Percentiles rank a stretch among this genome's conserved stretches.
These are phyloP conservation scores for Cephus pulcher DNA, from an alignment of 2,888 invertebrate genomes.

Conservation along the genomic window DNA sequence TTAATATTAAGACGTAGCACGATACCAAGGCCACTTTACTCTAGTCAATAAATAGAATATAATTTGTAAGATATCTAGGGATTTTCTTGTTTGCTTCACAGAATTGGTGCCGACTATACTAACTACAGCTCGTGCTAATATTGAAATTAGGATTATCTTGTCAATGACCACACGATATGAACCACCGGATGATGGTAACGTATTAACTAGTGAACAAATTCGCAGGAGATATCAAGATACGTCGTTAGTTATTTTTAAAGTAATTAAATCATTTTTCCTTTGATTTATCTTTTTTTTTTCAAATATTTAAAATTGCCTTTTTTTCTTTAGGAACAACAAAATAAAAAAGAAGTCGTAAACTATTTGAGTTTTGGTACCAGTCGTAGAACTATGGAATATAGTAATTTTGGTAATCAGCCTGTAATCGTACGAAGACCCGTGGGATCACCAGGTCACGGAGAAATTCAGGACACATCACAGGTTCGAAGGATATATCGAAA, in stretches of 20 bases:
- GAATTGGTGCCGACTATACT: neutral
- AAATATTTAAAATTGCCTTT: neutral
- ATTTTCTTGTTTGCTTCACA: neutral
- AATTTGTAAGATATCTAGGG: neutral
- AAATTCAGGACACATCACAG: constrained; percentile 24
- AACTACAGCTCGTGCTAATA: neutral
- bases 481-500: constrained; percentile 47
- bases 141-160: neutral
- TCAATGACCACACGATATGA: constrained; percentile 58
- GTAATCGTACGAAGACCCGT: constrained; percentile 49
- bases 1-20: neutral
- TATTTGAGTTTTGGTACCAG: constrained; percentile 59
- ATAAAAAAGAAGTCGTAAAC: constrained; percentile 38
- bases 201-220: constrained; percentile 52
- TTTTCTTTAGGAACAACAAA: constrained; percentile 48
- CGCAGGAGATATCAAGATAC: constrained; percentile 59
- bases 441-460: constrained; percentile 7
- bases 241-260: constrained; percentile 59
- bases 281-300: neutral
- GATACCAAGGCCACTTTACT: neutral
- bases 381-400: constrained; percentile 59
- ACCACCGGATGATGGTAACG: constrained; percentile 48
- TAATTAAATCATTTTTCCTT: constrained; percentile 32
- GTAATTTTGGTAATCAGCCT: constrained; percentile 60
- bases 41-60: neutral